Base-by-base conservation (phyloP, 2,797 vertebrate genomes). In the Aulostomus chinensis region DNA sequence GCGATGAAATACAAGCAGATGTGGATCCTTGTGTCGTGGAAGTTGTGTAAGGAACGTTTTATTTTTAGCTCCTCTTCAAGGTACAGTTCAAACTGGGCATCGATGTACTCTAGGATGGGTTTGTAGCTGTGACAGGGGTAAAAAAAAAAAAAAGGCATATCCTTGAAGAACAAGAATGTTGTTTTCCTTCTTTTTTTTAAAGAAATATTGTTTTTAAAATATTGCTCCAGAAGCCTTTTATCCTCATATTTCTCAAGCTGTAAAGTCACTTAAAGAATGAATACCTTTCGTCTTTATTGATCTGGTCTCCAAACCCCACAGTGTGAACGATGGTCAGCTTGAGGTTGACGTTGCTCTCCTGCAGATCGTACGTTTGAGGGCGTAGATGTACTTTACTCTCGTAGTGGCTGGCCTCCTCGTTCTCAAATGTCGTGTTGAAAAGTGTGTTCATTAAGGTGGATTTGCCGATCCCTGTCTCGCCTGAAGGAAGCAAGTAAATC, bases 11-110 rank as follows among this genome's bases (percentile, higher is more conserved):
- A 99, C 16, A 99, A 92, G 71, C 97, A 99, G 61, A 93, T 92
- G 0, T 99, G 97, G 63, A 99, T 93, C 80, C 96, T 92, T 0
- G 94, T 93, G 89, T 99, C 97, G 0, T 97, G 93, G 67, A 92
- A 97, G 86, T 95, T 91, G 13, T 89, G 93, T 21, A 99, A 91
- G 1, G 94, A 96, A 0, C 97, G 93, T 22, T 91, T 95, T 26
- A 99, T 98, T 85, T 97, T 99, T 50, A 99, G 85, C 80, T 99
- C 97, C 48, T 99, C 97, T 84, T 99, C 94, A 0, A 99, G 91
- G 75, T 93, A 98, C 24, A 82, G 93, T 81, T 95, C 96, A 92
- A 97, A 99, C 89, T 99, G 97, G 50, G 91, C 82, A 9, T 99
- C 96, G 55, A 99, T 97, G 78, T 98, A 98, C 69, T 98, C 94